Percentiles rank a stretch among this genome's conserved stretches.
Conservation (phyloP, 2,113 vertebrate species). For the Mormyrus iriodes region DNA sequence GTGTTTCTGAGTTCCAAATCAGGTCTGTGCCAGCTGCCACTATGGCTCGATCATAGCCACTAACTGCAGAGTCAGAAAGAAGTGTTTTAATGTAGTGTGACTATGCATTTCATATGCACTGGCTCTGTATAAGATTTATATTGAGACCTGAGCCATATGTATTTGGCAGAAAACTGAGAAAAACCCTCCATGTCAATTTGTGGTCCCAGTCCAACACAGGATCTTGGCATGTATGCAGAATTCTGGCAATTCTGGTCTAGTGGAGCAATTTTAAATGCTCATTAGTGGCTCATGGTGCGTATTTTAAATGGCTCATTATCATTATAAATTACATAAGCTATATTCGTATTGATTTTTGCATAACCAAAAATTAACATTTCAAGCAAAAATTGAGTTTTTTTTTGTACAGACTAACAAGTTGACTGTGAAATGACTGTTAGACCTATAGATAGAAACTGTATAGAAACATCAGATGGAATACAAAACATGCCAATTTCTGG, state of each 20-base stretch:
- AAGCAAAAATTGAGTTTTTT: neutral
- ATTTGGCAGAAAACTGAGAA: neutral
- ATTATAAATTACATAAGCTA: neutral
- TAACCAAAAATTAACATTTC: neutral
- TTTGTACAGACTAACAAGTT: neutral
- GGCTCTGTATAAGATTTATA: neutral
- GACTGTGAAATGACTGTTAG: neutral
- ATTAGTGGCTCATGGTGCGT: neutral
- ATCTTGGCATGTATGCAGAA: neutral
- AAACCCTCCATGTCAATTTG: neutral
- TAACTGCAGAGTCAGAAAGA: neutral
- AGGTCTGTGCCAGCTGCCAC: neutral
- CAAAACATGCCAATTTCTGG: neutral
- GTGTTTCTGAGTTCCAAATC: neutral
- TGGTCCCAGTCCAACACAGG: neutral
- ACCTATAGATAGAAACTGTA: neutral
- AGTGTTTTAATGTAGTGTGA: neutral
- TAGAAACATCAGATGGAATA: neutral
- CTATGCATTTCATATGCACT: neutral
- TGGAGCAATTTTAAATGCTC: neutral
- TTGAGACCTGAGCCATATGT: neutral
- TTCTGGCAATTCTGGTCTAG: neutral
- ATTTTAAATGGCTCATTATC: neutral
- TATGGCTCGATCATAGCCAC: neutral
- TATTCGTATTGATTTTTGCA: neutral